Conservation (phyloP, 2,888 invertebrate genomes). For the Macrophya alboannulata region DNA sequence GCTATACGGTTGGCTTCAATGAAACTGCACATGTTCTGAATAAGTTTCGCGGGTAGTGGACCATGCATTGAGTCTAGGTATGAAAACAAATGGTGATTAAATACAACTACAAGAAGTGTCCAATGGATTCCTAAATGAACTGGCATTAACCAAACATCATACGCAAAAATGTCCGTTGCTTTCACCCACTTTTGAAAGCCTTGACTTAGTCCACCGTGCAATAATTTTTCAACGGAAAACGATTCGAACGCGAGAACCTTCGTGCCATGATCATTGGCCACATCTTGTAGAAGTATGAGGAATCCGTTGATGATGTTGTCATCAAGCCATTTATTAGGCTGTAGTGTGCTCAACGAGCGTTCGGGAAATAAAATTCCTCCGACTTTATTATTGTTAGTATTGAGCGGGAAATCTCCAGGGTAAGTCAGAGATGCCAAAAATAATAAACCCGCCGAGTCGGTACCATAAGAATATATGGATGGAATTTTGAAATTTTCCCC, state of each 20-base stretch:
- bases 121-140: not conserved
- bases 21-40: not conserved
- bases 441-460: too few relatives aligned
- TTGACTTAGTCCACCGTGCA: not conserved
- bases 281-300: too few relatives aligned
- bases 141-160: not conserved
- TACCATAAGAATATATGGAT: too few relatives aligned
- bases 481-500: too few relatives aligned
- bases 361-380: too few relatives aligned
- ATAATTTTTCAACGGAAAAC: not conserved
- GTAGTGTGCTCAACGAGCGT: too few relatives aligned
- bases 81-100: not conserved
- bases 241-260: not conserved
- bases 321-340: too few relatives aligned
- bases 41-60: not conserved
- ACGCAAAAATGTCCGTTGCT: not conserved
- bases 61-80: not conserved
- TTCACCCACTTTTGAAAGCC: not conserved
- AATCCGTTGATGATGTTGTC: too few relatives aligned
- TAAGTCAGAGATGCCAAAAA: too few relatives aligned
- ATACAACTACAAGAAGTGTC: not conserved
- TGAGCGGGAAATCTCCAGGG: too few relatives aligned
- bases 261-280: not conserved
- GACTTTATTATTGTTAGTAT: too few relatives aligned
- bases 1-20: not conserved